Evolutionary conservation across 2,888 invertebrate species (phyloP).

Genomic region (Junonia oenone): DNA sequence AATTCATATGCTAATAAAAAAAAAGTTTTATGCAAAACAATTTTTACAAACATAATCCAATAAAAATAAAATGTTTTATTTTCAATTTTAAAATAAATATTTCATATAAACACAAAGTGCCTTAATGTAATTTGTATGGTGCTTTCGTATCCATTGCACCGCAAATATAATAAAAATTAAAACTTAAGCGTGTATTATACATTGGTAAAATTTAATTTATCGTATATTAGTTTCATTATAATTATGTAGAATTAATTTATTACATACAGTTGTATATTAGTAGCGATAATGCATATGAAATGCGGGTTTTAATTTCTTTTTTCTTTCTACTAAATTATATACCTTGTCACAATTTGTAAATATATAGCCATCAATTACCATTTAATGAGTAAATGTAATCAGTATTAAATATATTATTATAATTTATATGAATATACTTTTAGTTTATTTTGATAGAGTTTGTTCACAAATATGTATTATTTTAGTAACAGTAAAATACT

Average conservation of each 20-base stretch:
- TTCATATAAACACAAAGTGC: conserved; percentile 5
- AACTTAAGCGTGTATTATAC: neutral
- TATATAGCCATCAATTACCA: conserved; percentile 66
- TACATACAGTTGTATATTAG: conserved; percentile 53
- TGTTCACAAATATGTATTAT: no score
- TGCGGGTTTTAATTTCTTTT: conserved; percentile 61
- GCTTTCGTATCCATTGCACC: conserved; percentile 6
- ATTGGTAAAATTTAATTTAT: conserved; percentile 7
- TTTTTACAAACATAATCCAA: conserved; percentile 22
- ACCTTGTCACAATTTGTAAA: conserved; percentile 65
- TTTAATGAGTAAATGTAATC: conserved; percentile 66
- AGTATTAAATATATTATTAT: conserved; percentile 74
- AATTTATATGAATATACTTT: conserved; percentile 43
- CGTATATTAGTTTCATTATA: conserved; percentile 6
- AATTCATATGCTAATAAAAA: no score
- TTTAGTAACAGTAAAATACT: no score
- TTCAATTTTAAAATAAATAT: no score
- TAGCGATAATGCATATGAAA: conserved; percentile 49
- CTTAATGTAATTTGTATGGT: conserved; percentile 11
- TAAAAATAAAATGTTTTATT: no score
- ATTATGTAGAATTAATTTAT: conserved; percentile 52
- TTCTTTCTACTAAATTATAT: conserved; percentile 61
- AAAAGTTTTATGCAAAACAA: no score
- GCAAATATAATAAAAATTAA: neutral
- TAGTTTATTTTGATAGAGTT: neutral